These are phyloP conservation scores for Calypte anna DNA, from an alignment of 2,113 vertebrate genomes.

Conservation along the genomic window DNA sequence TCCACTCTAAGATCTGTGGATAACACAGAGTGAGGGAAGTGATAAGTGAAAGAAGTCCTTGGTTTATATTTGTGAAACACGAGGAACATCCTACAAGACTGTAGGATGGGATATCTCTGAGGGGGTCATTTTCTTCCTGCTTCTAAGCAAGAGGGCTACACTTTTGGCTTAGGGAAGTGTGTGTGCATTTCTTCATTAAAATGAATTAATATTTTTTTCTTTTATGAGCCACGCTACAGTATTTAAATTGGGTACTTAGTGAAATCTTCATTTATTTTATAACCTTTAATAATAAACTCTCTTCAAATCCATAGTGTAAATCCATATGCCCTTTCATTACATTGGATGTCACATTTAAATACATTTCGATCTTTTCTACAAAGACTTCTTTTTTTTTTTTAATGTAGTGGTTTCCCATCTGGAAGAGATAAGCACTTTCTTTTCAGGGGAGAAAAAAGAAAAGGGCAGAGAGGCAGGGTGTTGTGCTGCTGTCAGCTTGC, in stretches of 20 bases:
- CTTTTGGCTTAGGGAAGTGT: not conserved
- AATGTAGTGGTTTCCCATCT: not conserved
- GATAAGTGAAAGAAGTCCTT: not conserved
- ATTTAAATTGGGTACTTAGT: not conserved
- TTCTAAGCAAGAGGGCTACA: not conserved
- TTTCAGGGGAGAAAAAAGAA: not conserved
- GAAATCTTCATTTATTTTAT: not conserved
- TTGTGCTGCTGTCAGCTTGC: not conserved
- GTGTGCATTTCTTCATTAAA: not conserved
- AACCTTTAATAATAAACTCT: not conserved
- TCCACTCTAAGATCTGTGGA: not conserved
- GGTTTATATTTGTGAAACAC: not conserved
- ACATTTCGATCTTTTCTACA: not conserved
- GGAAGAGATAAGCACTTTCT: not conserved
- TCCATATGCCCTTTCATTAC: not conserved
- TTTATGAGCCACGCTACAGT: fast-evolving
- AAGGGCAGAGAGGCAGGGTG: not conserved
- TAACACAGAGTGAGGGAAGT: not conserved
- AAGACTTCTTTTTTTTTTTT: fast-evolving
- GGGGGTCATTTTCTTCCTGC: not conserved
- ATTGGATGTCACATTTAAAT: not conserved
- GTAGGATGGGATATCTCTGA: not conserved
- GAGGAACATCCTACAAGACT: not conserved
- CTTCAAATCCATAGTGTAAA: not conserved
- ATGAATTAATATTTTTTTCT: not conserved